Evolutionary conservation across 2,797 vertebrate species (phyloP), one percentile per base, ranked within the genome.

Genomic region (Macrochelys suwanniensis): DNA sequence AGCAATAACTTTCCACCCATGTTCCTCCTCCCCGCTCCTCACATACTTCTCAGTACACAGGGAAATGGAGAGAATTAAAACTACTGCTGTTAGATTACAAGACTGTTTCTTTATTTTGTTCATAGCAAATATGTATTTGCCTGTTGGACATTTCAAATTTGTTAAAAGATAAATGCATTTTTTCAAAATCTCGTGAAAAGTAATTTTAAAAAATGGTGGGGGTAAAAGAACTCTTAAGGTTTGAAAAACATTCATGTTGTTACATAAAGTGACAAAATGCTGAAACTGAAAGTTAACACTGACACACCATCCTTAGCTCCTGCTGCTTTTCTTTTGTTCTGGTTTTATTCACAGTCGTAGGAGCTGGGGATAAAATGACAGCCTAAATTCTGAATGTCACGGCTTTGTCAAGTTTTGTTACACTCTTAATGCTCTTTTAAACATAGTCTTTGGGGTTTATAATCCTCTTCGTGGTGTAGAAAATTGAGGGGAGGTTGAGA

Each of bases 171-270:
- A 82, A 95, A 92, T 6, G 0, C 80, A 53, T 56, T 23, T 76
- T 42, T 77, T 87, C 77, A 86, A 45, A 95, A 84, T 1, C 42
- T 65, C 33, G 92, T 78, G 84, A 92, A 94, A 92, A 87, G 74
- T 76, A 81, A 68, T 81, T 94, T 93, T 80, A 51, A 84, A 31
- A 94, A 95, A 87, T 59, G 89, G 90, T 93, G 93, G 94, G 26
- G n/a, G 21, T 42, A 37, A 31, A 49, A 49, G 28, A 77, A 89
- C 89, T 90, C 96, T 94, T 90, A 95, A 31, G 92, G 80, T 80
- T 68, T 47, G 17, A 77, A 49, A 47, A 77, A 77, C 4, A 87
- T 74, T 37, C 50, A 17, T 13, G 42, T 89, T 54, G 85, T 81
- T 96, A 42, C 19, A 23, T 83, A 85, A 92, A 87, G 50, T 45